phyloP scores from a whole-genome alignment of 2,113 vertebrate species.

The Leucopsar rothschildi region DNA sequence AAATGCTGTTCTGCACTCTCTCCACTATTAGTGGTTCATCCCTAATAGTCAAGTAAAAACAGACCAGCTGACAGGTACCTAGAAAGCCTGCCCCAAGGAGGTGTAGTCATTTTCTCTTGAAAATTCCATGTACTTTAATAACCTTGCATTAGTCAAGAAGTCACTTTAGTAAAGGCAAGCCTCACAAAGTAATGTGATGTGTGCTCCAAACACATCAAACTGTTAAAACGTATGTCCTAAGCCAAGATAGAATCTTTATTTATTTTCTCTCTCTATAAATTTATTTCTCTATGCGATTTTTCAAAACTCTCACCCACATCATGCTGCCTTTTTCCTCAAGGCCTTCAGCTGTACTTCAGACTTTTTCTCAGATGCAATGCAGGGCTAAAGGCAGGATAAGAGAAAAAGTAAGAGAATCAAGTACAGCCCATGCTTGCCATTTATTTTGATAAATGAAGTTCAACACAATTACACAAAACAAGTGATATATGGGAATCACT shows the following conservation, averaged over 20 bases:
- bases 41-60: not conserved
- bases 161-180: not conserved
- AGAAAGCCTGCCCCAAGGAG: not conserved
- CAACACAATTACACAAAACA: not conserved
- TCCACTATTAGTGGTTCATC: not conserved
- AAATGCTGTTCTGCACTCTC: not conserved
- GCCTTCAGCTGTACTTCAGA: not conserved
- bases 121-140: not conserved
- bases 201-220: not conserved
- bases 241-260: slow-evolving; percentile 11
- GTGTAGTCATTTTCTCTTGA: not conserved
- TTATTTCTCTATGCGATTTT: not conserved
- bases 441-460: not conserved
- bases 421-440: not conserved
- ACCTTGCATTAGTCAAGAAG: not conserved
- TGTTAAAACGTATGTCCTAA: slow-evolving; percentile 25
- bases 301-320: not conserved
- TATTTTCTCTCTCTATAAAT: not conserved
- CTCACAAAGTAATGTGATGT: not conserved
- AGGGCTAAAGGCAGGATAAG: not conserved
- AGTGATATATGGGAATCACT: not conserved
- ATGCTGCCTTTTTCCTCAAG: slow-evolving; percentile 21
- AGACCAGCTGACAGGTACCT: not conserved
- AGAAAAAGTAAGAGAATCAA: not conserved
- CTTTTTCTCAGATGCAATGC: not conserved